Evolutionary conservation across 2,113 vertebrate species (phyloP).

Genomic region (Pipa parva): DNA sequence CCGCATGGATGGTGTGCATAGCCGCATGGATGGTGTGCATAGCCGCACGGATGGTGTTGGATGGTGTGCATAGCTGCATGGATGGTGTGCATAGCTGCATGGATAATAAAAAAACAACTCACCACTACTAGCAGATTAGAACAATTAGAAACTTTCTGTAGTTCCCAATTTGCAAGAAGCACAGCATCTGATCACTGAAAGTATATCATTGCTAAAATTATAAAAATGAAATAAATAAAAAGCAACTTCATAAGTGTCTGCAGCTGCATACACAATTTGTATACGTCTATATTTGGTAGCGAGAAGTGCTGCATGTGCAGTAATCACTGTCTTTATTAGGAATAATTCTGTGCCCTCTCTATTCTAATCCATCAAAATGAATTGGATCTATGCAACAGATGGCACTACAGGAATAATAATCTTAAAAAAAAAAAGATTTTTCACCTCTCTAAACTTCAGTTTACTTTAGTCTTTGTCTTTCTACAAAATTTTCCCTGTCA

Average conservation of each 20-base stretch:
- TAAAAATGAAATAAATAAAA: conserved; percentile 9
- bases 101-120: not conserved
- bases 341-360: not conserved
- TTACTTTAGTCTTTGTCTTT: too few relatives aligned
- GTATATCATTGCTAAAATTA: conserved; percentile 1
- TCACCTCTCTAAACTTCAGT: too few relatives aligned
- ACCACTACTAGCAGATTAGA: conserved; percentile 7
- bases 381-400: too few relatives aligned
- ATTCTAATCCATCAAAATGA: too few relatives aligned
- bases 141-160: not conserved
- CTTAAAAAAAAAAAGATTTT: too few relatives aligned
- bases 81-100: too few relatives aligned
- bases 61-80: too few relatives aligned
- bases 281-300: conserved; percentile 21
- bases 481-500: too few relatives aligned
- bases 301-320: conserved; percentile 14
- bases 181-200: conserved; percentile 3
- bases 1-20: not conserved
- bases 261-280: conserved; percentile 30
- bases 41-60: not conserved
- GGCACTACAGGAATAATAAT: too few relatives aligned
- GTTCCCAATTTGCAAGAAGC: not conserved
- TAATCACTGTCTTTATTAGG: conserved; percentile 17
- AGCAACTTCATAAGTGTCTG: conserved; percentile 13
- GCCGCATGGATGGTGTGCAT: too few relatives aligned